phyloP scores from a whole-genome alignment of 37 sponge, comb jelly and placozoan species.

The Petrosia ficiformis region DNA sequence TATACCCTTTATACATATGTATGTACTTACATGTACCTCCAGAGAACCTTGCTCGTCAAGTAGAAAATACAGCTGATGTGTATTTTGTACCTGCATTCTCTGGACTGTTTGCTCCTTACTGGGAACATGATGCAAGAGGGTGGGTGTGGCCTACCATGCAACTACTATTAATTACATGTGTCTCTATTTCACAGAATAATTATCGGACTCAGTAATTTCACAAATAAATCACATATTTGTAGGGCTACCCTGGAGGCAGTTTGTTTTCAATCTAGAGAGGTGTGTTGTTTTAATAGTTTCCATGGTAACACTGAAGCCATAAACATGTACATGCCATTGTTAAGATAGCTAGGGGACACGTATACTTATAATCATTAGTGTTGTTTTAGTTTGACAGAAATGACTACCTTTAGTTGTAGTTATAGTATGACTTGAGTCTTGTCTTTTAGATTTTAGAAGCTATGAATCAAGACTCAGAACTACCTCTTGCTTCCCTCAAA shows the following conservation, averaged over 20 bases:
- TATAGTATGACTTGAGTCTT: too few relatives aligned
- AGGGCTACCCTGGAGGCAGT: constrained; percentile 92
- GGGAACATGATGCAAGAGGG: constrained; percentile 96
- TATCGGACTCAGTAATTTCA: constrained; percentile 85
- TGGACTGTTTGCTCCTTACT: constrained; percentile 96
- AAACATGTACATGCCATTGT: too few relatives aligned
- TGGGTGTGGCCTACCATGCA: not conserved
- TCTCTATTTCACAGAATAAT: constrained; percentile 51
- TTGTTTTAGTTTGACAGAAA: too few relatives aligned
- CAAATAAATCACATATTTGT: constrained; percentile 79
- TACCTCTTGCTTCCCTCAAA: constrained; percentile 48
- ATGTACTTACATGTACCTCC: not conserved
- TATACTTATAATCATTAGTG: too few relatives aligned
- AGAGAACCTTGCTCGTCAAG: constrained; percentile 73
- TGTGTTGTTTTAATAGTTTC: constrained; percentile 8
- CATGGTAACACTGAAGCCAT: not conserved
- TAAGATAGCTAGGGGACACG: too few relatives aligned
- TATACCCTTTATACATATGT: not conserved
- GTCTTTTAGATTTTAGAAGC: constrained; percentile 75
- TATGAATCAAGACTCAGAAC: constrained; percentile 88
- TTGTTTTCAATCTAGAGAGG: constrained; percentile 91
- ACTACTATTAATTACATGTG: not conserved
- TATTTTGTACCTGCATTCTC: constrained; percentile 99
- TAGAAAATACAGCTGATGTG: constrained; percentile 75
- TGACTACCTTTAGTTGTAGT: too few relatives aligned